Evolutionary conservation across 2,113 vertebrate species (phyloP), one percentile per base, ranked within the genome.

Genomic region (Naja naja): DNA sequence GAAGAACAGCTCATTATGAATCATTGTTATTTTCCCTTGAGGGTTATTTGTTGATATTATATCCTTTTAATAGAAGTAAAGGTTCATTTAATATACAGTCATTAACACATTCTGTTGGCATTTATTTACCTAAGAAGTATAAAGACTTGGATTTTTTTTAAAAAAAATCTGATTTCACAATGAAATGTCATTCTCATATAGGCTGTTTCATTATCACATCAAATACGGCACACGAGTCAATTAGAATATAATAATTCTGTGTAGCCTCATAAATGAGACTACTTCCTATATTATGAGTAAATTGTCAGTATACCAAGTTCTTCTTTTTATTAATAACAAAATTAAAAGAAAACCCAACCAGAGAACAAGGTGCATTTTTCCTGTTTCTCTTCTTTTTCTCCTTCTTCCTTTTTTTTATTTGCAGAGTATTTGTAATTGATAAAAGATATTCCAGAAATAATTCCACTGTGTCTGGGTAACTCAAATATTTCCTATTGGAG

Each of bases 401-500:
- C 6, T 81, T 69, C 30, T 18, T 81, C 18, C 69, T 39, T 81
- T 39, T 43, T 16, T 81, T 14, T n/a, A 14, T 81, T 81, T 81
- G 18, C 34, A 81, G 74, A 34, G 34, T 43, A 43, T 81, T 39
- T 81, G 6, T 52, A 88, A 93, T 87, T 95, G 90, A 60, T 89
- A 96, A 96, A 96, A 94, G 52, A 94, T 92, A 95, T 94, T 94
- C 47, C 94, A 92, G 88, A 95, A 96, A 94, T 93, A 92, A 94
- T 54, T 96, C 89, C 95, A 97, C 95, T 89, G 96, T 95, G 97
- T 91, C 95, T 89, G 20, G 60, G 95, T 90, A 96, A 94, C 58
- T 96, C 95, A 97, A 97, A 95, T 95, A 97, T 97, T 96, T 96
- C 91, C 96, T 95, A 89, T 85, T 97, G 96, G 95, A 97, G 96